Evolutionary conservation across 1,140 invertebrate species (phyloP), one percentile per base, ranked within the genome.

Genomic region (Eufriesea mexicana): DNA sequence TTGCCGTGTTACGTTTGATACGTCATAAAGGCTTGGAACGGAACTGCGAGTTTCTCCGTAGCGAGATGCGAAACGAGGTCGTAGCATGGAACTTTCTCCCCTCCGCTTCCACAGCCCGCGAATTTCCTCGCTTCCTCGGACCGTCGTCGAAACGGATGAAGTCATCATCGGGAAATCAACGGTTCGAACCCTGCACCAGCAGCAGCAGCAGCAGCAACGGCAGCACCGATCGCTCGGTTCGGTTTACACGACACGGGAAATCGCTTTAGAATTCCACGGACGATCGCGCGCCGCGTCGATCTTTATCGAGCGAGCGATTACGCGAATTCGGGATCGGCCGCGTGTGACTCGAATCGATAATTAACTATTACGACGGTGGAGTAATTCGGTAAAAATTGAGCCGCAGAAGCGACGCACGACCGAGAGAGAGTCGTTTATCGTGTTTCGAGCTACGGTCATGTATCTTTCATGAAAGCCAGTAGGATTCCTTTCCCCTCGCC

Each of bases 341-440:
- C 18, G 42, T 61, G 73, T 86, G 86, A 73, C 25, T 57, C 7
- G 86, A 88, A 84, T 88, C 35, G 28, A 14, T 28, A 55, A 88
- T 73, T 16, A 59, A 51, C 18, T 42, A 20, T 78, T 79, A 59
- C 54, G 68, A 18, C 72, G 74, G 18, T 62, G 18, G 55, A 49
- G 57, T 59, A 9, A 84, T 51, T 51, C 20, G 25, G 42, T 28
- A 64, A 59, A 28, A 77, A 72, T 77, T n/a, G 57, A 77, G 20
- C 45, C 45, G 54, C 14, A 7, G 9, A 12, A 16, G 18, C 77
- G 10, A 62, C n/a, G 18, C 20, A 12, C 57, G 42, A 23, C 28
- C 28, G 54, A 66, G 5, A 66, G 5, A 18, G 71, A 35, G 25
- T 72, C 71, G 49, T 72, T 57, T 78, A 67, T 73, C 47, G 59